phyloP scores from a whole-genome alignment of 1,140 invertebrate species.

The Lerema accius region DNA sequence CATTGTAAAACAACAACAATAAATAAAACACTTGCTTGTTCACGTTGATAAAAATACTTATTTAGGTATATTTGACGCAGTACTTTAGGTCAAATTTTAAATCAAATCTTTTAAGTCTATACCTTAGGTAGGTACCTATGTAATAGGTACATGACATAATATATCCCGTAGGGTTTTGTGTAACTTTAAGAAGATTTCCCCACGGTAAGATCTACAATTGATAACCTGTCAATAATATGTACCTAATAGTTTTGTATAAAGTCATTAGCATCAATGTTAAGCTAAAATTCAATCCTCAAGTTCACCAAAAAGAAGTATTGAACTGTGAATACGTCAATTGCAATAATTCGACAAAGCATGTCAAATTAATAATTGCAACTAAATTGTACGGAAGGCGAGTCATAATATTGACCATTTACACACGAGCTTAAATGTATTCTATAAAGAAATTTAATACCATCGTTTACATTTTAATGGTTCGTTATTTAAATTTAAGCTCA shows the following conservation, averaged over 20 bases:
- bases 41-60: no score
- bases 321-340: conserved; percentile 46
- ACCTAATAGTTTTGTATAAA: no score
- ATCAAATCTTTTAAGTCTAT: no score
- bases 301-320: neutral
- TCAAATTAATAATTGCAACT: conserved; percentile 78
- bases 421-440: conserved; percentile 41
- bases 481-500: conserved; percentile 17
- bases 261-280: no score
- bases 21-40: neutral
- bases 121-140: no score
- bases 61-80: no score
- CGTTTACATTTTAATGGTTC: conserved; percentile 14
- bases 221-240: no score
- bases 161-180: no score
- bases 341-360: conserved; percentile 70
- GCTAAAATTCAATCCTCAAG: neutral
- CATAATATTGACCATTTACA: conserved; percentile 42
- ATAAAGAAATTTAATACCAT: conserved; percentile 16
- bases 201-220: no score
- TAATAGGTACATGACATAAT: no score
- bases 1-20: neutral
- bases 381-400: conserved; percentile 59
- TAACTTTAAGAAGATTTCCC: no score
- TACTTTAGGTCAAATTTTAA: no score